A percentile compares a stretch with the other conserved stretches of the same genome.
These are phyloP conservation scores for Pelvicachromis taeniatus DNA, from an alignment of 2,113 vertebrate species.

Conservation along the genomic window DNA sequence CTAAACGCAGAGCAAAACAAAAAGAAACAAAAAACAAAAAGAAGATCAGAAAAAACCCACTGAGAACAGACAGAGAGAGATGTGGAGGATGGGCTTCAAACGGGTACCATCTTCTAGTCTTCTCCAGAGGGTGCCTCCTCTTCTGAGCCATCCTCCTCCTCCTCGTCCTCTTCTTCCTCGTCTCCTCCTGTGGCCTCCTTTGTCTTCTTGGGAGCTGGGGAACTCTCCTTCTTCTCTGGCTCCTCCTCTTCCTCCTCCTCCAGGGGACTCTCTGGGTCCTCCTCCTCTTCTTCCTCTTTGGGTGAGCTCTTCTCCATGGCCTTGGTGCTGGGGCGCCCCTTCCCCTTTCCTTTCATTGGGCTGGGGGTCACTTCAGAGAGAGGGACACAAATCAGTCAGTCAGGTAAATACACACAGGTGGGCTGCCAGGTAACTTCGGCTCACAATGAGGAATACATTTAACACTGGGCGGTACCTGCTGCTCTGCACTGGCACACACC, in stretches of 20 bases:
- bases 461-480: background rate
- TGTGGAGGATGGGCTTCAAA: slow-evolving; percentile 33
- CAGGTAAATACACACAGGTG: background rate
- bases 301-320: slow-evolving; percentile 91
- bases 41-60: slow-evolving; percentile 26
- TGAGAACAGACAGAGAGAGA: slow-evolving; percentile 47
- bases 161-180: slow-evolving; percentile 79
- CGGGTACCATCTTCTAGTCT: slow-evolving; percentile 79
- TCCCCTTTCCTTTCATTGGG: slow-evolving; percentile 97
- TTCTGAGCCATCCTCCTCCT: slow-evolving; percentile 91
- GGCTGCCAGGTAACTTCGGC: background rate
- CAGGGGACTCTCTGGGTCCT: slow-evolving; percentile 82
- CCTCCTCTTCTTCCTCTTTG: slow-evolving; percentile 87
- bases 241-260: slow-evolving; percentile 77
- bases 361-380: slow-evolving; percentile 86
- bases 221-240: slow-evolving; percentile 84
- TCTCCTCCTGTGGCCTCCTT: slow-evolving; percentile 75
- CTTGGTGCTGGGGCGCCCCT: slow-evolving; percentile 94
- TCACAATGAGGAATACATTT: background rate
- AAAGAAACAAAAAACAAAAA: slow-evolving; percentile 28
- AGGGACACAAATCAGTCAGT: background rate
- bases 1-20: slow-evolving; percentile 42
- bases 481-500: background rate
- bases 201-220: slow-evolving; percentile 83
- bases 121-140: slow-evolving; percentile 95